Evolutionary conservation across 2,888 invertebrate genomes (phyloP).

Genomic region (Tupiocoris notatus): DNA sequence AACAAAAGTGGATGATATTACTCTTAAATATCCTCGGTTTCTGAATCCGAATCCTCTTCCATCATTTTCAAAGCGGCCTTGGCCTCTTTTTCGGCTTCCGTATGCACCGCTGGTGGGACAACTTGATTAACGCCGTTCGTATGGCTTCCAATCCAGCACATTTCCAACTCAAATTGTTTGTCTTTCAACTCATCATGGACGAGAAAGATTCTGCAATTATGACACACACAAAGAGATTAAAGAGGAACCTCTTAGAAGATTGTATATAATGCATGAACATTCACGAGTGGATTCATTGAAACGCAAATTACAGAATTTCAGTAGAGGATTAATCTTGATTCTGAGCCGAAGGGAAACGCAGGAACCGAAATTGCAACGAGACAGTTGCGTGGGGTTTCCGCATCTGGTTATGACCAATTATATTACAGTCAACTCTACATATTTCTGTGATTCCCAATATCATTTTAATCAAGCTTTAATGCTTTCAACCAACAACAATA

Average conservation of each 20-base stretch:
- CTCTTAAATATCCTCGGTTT: conserved; percentile 69
- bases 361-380: too few species aligned
- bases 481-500: too few species aligned
- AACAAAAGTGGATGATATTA: not conserved
- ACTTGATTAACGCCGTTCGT: conserved; percentile 76
- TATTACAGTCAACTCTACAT: too few species aligned
- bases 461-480: too few species aligned
- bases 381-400: too few species aligned
- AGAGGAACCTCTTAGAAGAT: not conserved
- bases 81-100: conserved; percentile 84
- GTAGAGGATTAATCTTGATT: too few species aligned
- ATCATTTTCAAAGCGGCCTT: conserved; percentile 65
- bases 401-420: too few species aligned
- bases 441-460: too few species aligned
- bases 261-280: too few species aligned
- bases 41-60: conserved; percentile 83
- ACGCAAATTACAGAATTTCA: too few species aligned
- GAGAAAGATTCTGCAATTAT: conserved; percentile 68
- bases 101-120: conserved; percentile 72
- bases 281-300: too few species aligned
- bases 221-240: not conserved
- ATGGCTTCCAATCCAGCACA: conserved; percentile 87
- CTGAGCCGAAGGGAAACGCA: too few species aligned
- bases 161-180: conserved; percentile 91
- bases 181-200: conserved; percentile 94